Base-by-base conservation (phyloP, 2,888 invertebrate species). In the Macrosoma leucophasiata region DNA sequence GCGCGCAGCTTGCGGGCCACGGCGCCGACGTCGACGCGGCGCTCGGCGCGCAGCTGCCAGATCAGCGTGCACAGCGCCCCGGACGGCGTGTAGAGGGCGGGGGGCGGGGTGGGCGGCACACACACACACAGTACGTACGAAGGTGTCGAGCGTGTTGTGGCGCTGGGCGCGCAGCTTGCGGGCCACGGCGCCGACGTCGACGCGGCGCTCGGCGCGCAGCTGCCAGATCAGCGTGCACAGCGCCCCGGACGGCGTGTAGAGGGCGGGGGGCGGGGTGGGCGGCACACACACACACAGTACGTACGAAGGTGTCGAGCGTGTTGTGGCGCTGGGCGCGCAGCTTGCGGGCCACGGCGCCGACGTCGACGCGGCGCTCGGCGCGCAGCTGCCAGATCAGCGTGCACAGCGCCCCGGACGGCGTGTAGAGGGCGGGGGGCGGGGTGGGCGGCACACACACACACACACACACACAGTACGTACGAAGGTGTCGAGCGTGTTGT, bases 241-340 rank as follows among this genome's bases (percentile, higher is more conserved):
- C 31, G 94, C 93, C 41, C 95, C 93, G 78, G 95, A 96, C 84
- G 96, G 90, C 31, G 95, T n/a, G n/a, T n/a, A n/a, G n/a, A n/a
- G n/a, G n/a, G n/a, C n/a, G n/a, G n/a, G n/a, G n/a, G n/a, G n/a
- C n/a, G n/a, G n/a, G n/a, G n/a, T n/a, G n/a, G n/a, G n/a, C n/a
- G n/a, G n/a, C n/a, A n/a, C n/a, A n/a, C n/a, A n/a, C n/a, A n/a
- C n/a, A n/a, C n/a, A n/a, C n/a, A n/a, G n/a, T 44, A 88, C 91
- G 88, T 78, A 94, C 93, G 72, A 91, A 90, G 47, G 94, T 91
- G 74, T 92, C 92, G 62, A 96, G 89, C 84, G 95, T 91, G 64
- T 89, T 89, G 56, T 91, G 91, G 57, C 96, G 87, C 68, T 96
- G 95, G 45, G 92, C 90, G 59, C 95, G 87, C 54, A 96, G 86